Conservation (phyloP, 2,113 vertebrate species). For the Oreocharis arfaki region DNA sequence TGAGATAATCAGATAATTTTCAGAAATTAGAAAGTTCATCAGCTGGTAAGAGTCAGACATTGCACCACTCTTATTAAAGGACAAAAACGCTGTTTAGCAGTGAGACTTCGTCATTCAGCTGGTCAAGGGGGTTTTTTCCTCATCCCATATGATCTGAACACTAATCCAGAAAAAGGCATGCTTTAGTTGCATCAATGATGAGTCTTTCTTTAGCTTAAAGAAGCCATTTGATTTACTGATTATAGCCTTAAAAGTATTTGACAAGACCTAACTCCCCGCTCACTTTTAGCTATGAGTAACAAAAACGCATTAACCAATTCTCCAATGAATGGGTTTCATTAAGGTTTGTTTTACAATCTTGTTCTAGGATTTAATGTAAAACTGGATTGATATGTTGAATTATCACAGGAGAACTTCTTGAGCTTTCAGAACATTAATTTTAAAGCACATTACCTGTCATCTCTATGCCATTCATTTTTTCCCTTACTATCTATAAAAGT, state of each 20-base stretch:
- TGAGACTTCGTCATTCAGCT: background rate
- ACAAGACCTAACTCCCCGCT: background rate
- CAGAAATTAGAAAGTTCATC: background rate
- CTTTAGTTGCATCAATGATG: background rate
- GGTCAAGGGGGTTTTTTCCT: fast-evolving
- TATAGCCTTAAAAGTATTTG: background rate
- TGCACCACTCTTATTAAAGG: background rate
- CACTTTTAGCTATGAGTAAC: background rate
- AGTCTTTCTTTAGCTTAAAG: background rate
- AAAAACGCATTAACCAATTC: slow-evolving; percentile 38
- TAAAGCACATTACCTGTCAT: background rate
- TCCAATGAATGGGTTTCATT: slow-evolving; percentile 15
- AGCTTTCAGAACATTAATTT: slow-evolving; percentile 38
- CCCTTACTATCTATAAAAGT: background rate
- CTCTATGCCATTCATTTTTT: background rate
- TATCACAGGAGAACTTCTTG: background rate
- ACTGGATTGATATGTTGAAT: background rate
- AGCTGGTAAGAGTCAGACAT: background rate
- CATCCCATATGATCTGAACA: background rate
- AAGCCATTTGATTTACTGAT: background rate
- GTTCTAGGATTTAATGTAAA: slow-evolving; percentile 12
- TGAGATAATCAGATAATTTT: background rate
- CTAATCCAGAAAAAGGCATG: background rate
- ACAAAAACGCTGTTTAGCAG: background rate
- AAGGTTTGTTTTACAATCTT: slow-evolving; percentile 15